These are phyloP conservation scores for Anser brachyrhynchus DNA, from an alignment of 2,113 vertebrate species.

Conservation along the genomic window DNA sequence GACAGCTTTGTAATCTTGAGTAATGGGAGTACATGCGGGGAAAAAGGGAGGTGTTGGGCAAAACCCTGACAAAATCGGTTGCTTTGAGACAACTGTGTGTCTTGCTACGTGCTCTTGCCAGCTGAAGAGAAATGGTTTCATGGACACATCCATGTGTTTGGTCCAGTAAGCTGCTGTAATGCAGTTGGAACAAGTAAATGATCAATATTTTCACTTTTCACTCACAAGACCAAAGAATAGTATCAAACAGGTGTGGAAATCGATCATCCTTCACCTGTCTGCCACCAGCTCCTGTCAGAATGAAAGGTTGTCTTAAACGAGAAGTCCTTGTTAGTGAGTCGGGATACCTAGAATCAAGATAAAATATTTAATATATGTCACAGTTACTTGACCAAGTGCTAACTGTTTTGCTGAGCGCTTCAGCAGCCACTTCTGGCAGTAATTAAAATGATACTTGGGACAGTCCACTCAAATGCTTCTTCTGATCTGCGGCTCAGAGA, in stretches of 20 bases:
- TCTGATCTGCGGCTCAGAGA: not conserved
- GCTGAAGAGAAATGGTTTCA: not conserved
- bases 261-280: accelerated
- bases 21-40: not conserved
- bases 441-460: not conserved
- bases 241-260: not conserved
- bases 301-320: not conserved
- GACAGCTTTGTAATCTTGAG: not conserved
- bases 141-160: not conserved
- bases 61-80: constrained; percentile 1
- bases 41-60: not conserved
- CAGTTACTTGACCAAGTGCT: not conserved
- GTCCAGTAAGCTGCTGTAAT: not conserved
- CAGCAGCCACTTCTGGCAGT: not conserved
- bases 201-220: not conserved
- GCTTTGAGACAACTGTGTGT: not conserved
- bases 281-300: not conserved
- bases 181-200: not conserved
- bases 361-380: not conserved
- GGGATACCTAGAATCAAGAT: not conserved
- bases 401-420: not conserved
- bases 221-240: not conserved
- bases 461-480: not conserved
- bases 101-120: not conserved
- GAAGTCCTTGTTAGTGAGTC: not conserved